Evolutionary conservation across 2,888 invertebrate genomes (phyloP), one percentile per base, ranked within the genome.

Genomic region (Trisateles emortualis): DNA sequence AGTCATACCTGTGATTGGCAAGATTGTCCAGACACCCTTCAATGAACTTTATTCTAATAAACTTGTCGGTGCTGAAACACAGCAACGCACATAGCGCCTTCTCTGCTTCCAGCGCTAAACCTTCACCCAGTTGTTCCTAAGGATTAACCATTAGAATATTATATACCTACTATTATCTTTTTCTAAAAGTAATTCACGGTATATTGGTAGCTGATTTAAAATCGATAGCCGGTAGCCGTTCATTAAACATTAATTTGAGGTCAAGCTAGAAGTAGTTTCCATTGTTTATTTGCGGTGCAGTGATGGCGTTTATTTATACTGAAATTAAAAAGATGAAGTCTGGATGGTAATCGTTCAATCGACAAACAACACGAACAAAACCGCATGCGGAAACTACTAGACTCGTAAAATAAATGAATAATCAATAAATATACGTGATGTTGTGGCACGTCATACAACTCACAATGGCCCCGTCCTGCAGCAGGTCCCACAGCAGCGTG

Each of bases 1-100:
- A 5, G n/a, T 9, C 61, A 78, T 86, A 95, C 94, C 95, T 95
- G 87, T 98, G 97, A 68, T 95, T 95, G 10, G 97, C 96, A 59
- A 98, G 93, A 88, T 98, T 98, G 73, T 97, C 96, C 39, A 98
- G 93, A 76, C 98, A 98, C 6, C 98, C 98, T 86, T 98, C 98
- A 64, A 99, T 98, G 78, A 99, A 99, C 87, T 98, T 98, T 89
- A 98, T 97, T 50, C 98, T 94, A 64, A 98, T 97, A 59, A 96
- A 94, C 67, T 97, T 96, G 84, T 98, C 98, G 1, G 97, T 97
- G 76, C 97, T 98, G 78, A 97, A 98, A 81, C 98, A 98, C 0
- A 99, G 93, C 17, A 98, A 90, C 68, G 97, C 97, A 72, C 97
- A 97, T 0, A 99, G 91, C 1, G 97, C 97, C 76, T 98, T 98